phyloP scores from a whole-genome alignment of 2,113 vertebrate species.

The Heteronetta atricapilla region DNA sequence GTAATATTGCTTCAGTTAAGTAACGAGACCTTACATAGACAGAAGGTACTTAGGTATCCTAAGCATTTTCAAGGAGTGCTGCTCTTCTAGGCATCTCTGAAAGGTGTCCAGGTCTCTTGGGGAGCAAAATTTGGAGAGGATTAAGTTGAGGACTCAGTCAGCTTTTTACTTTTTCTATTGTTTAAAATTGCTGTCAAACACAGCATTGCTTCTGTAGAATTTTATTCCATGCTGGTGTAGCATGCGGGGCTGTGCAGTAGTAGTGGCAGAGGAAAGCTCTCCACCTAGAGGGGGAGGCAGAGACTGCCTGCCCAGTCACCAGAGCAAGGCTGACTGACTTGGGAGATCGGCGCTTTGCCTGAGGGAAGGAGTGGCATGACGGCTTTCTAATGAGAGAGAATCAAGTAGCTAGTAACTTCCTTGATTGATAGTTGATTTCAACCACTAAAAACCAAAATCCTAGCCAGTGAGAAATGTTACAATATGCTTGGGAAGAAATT shows the following conservation, averaged over 20 bases:
- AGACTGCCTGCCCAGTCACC: background rate
- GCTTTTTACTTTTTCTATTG: background rate
- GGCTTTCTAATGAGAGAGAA: rapidly evolving
- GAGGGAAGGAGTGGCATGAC: background rate
- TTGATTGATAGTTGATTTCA: background rate
- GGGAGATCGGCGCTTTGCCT: background rate
- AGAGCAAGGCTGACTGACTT: background rate
- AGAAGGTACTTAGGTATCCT: background rate
- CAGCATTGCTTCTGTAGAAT: background rate
- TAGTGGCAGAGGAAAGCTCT: background rate
- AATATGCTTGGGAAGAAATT: background rate
- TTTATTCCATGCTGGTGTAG: background rate
- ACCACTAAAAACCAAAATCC: background rate
- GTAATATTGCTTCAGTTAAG: background rate
- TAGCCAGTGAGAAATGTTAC: background rate
- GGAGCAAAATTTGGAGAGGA: background rate
- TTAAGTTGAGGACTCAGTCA: background rate
- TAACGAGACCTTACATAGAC: background rate
- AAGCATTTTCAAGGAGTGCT: background rate
- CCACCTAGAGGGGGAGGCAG: background rate
- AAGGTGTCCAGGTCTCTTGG: background rate
- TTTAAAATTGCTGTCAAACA: background rate
- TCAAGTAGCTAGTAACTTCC: background rate
- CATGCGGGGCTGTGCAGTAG: rapidly evolving
- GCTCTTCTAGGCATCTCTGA: background rate